These are phyloP conservation scores for Gorsachius magnificus DNA, from an alignment of 2,797 vertebrate genomes.

Conservation along the genomic window DNA sequence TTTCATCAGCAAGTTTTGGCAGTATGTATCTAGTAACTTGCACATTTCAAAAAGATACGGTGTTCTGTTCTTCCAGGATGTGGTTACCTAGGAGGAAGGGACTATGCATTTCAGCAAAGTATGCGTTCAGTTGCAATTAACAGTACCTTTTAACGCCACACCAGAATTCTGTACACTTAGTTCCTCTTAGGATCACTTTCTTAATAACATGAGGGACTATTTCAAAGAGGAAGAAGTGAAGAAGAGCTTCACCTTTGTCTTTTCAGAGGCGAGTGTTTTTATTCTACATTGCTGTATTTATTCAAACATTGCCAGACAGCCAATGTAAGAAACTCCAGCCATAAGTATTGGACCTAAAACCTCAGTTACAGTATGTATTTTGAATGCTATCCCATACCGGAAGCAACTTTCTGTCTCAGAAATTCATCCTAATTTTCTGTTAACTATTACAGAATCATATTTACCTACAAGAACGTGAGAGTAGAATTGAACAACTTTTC, in stretches of 20 bases:
- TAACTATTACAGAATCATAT: background rate
- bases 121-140: background rate
- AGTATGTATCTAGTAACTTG: background rate
- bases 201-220: background rate
- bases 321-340: background rate
- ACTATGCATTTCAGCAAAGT: background rate
- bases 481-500: background rate
- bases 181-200: background rate
- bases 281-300: background rate
- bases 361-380: background rate
- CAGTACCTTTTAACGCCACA: background rate
- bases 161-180: background rate
- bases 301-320: background rate
- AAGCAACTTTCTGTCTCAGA: background rate
- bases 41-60: background rate
- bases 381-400: background rate
- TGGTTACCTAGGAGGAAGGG: background rate
- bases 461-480: background rate
- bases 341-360: background rate
- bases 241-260: background rate
- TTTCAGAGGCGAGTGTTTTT: background rate
- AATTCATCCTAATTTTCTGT: background rate
- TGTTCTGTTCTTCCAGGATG: background rate
- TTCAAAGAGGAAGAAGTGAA: background rate
- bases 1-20: background rate